Evolutionary conservation across 2,113 vertebrate genomes (phyloP), one percentile per base, ranked within the genome.

Genomic region (Micromys minutus): DNA sequence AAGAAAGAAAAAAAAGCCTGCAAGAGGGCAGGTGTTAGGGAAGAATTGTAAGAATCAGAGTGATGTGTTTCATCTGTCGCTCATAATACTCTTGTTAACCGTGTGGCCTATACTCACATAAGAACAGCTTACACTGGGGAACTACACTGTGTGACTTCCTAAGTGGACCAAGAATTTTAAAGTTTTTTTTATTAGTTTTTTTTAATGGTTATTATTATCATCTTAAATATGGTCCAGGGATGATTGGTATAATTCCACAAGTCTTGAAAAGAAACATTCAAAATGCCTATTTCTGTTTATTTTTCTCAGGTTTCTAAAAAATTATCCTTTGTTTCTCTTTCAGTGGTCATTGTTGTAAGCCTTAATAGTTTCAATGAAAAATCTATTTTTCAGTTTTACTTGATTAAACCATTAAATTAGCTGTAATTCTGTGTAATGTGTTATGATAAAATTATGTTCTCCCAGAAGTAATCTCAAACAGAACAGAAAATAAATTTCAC

Each of bases 371-470:
- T 93, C 29, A 89, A 22, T 89, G 19, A 21, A 93, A 57, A 90
- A 45, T 83, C 4, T 9, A 45, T 79, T 87, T 92, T 87, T 93
- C 92, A n/a, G 21, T 81, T 65, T 77, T 91, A 96, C 34, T 92
- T 87, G 42, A 89, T 91, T 83, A 91, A 94, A 36, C 11, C 55
- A 93, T 59, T 90, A 94, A 93, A 94, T 89, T 74, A 88, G 10
- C 55, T 80, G 3, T 50, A 80, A 61, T 92, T 96, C 45, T 63
- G 26, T 74, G 81, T 95, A 45, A 12, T 87, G 34, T 79, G 24
- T 75, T 61, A 55, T 89, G 74, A 77, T 29, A 94, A 93, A 42
- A 52, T 89, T 94, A 65, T 71, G 22, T 93, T 87, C 24, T 75
- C n/a, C 39, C 34, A 89, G 72, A 77, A 81, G 42, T 95, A 87